Evolutionary conservation across 2,797 vertebrate species (phyloP), one percentile per base, ranked within the genome.

Genomic region (Myioborus miniatus): DNA sequence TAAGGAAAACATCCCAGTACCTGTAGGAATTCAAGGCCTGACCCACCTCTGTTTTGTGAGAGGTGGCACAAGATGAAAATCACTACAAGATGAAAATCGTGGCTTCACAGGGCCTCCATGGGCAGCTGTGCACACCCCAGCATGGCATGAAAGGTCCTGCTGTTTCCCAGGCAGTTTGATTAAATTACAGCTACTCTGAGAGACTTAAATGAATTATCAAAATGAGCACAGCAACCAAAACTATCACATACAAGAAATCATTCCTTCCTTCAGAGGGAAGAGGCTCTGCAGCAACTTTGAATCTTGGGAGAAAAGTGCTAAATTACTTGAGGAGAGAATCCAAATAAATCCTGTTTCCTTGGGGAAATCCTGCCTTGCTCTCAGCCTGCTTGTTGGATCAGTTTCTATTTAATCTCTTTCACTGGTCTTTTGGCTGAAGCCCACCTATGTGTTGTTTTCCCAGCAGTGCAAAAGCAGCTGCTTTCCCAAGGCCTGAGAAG

Each of bases 381-480:
- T 60, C 62, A 43, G 71, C 69, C 52, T 0, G 3, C n/a, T 43
- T 92, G 77, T 83, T 44, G 26, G 49, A 80, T 39, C 44, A 60
- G 69, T 50, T 52, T 80, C 75, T 82, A 34, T 27, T 75, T 44
- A 67, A 91, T 77, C 34, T 71, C 52, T 50, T 80, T 80, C 11
- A 27, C 47, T 89, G 75, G 39, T 64, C 41, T 85, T 87, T 83
- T 96, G 96, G 96, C 90, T 97, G 96, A 96, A 97, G 89, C 94
- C 96, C 96, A 97, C 95, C 94, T 97, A 95, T 97, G 97, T 96
- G 96, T 81, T 97, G 95, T 98, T 97, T 91, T 88, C 95, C 93
- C 97, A 98, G 59, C 71, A 97, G 96, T 92, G 95, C 58, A 95
- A 87, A 88, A 96, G 94, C 95, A 85, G 85, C 94, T 97, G 97